A percentile compares a stretch with the other conserved stretches of the same genome.
Conservation (phyloP, 2,113 vertebrate genomes). For the Ciconia stormi region DNA sequence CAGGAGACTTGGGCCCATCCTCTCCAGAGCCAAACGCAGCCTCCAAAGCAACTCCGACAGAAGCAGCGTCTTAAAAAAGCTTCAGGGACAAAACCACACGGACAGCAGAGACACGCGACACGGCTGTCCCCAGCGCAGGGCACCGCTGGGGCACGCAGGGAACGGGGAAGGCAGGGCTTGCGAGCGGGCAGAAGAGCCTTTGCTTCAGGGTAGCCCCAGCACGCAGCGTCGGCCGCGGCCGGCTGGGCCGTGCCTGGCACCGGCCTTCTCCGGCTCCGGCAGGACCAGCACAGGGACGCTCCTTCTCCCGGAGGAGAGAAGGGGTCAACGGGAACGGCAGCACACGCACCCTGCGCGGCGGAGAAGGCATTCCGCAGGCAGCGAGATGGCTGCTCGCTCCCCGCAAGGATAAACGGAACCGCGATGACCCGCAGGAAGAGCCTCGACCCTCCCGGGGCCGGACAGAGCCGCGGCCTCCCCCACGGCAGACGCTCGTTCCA, state of each 20-base stretch:
- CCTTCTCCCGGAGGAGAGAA: too few relatives aligned
- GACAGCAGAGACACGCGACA: too few relatives aligned
- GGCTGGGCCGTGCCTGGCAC: neutral
- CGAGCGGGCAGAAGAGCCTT: neutral
- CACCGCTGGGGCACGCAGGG: rapidly evolving
- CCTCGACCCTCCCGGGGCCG: neutral
- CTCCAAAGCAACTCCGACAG: too few relatives aligned
- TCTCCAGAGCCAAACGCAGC: neutral
- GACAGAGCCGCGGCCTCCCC: neutral
- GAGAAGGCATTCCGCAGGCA: neutral
- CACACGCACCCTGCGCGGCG: too few relatives aligned
- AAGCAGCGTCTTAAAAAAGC: neutral
- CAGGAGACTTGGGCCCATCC: neutral
- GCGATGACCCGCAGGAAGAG: neutral
- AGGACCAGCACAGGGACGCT: too few relatives aligned
- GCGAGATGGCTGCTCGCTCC: neutral
- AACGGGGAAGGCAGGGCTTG: rapidly evolving
- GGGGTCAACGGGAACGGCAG: too few relatives aligned
- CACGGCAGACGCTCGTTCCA: neutral
- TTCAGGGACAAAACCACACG: rapidly evolving
- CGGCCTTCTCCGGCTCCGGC: neutral
- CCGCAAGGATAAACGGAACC: too few relatives aligned
- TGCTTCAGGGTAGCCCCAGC: neutral
- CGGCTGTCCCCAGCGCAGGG: neutral
- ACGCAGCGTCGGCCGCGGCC: too few relatives aligned